Evolutionary conservation across 2,113 vertebrate species (phyloP).

Genomic region (Pholis gunnellus): DNA sequence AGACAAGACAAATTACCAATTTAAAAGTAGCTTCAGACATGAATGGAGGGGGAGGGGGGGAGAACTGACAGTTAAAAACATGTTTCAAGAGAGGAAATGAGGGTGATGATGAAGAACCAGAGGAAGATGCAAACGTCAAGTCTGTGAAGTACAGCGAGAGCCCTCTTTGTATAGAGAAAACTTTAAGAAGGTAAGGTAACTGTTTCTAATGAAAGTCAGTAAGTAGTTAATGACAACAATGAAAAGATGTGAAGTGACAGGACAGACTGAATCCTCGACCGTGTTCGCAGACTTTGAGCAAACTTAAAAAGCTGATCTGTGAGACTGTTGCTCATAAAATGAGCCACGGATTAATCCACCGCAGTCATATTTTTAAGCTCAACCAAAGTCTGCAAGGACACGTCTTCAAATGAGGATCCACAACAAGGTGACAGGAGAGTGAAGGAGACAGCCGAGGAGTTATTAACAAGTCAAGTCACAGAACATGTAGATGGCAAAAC

Average conservation of each 20-base stretch:
- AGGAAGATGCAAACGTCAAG: conserved; percentile 26
- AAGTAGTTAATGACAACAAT: conserved; percentile 33
- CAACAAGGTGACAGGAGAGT: conserved; percentile 48
- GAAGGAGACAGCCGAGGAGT: conserved; percentile 40
- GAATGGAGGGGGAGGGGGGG: conserved; percentile 53
- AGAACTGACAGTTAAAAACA: neutral
- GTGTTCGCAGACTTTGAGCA: conserved; percentile 45
- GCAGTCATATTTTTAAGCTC: conserved; percentile 49
- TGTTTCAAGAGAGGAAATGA: conserved; percentile 17
- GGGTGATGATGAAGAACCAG: conserved; percentile 17
- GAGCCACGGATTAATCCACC: neutral
- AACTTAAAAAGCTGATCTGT: conserved; percentile 36
- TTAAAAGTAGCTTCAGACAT: conserved; percentile 39
- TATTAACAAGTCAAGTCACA: conserved; percentile 55
- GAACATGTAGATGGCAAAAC: conserved; percentile 74
- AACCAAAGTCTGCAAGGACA: conserved; percentile 50
- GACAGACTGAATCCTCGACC: conserved; percentile 7
- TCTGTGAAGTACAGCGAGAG: conserved; percentile 17
- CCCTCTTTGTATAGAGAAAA: conserved; percentile 14
- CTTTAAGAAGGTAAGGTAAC: conserved; percentile 16
- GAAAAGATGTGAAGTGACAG: conserved; percentile 46
- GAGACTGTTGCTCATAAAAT: neutral
- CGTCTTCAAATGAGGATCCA: conserved; percentile 26
- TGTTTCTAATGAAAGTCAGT: conserved; percentile 30
- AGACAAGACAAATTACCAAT: conserved; percentile 29